These are phyloP conservation scores for Andrena trimmerana DNA, from an alignment of 2,888 invertebrate species.

Conservation along the genomic window DNA sequence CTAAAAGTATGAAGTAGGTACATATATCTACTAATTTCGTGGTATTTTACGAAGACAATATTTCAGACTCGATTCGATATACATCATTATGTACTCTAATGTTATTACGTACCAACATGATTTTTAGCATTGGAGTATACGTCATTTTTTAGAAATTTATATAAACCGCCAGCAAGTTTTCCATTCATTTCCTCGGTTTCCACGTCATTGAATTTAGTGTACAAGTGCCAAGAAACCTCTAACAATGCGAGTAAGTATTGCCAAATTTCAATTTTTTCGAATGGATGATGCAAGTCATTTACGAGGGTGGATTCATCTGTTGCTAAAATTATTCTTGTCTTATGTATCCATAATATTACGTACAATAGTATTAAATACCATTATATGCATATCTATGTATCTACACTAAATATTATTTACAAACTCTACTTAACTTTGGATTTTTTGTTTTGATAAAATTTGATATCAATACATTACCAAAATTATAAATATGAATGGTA, in stretches of 20 bases:
- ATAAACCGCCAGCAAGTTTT: slow-evolving; percentile 86
- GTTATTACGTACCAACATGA: slow-evolving; percentile 83
- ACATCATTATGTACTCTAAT: not conserved
- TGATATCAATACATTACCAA: too few relatives aligned
- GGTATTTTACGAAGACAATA: too few relatives aligned
- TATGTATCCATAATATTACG: not conserved
- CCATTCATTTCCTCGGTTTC: slow-evolving; percentile 84
- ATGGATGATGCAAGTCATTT: slow-evolving; percentile 86
- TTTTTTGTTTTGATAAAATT: not conserved
- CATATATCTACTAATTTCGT: too few relatives aligned
- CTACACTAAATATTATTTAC: too few relatives aligned
- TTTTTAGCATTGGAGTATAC: slow-evolving; percentile 85
- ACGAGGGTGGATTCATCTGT: slow-evolving; percentile 76
- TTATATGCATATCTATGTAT: too few relatives aligned
- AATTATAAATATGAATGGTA: not conserved
- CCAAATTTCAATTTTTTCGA: slow-evolving; percentile 88
- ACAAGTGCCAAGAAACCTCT: slow-evolving; percentile 86
- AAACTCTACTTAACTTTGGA: not conserved
- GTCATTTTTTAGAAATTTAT: slow-evolving; percentile 86
- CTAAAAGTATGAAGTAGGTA: too few relatives aligned
- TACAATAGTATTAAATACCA: too few relatives aligned
- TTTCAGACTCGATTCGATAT: not conserved
- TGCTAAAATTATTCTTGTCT: slow-evolving; percentile 45
- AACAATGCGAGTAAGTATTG: slow-evolving; percentile 88
- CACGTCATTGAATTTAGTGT: slow-evolving; percentile 83